Evolutionary conservation across 2,888 invertebrate genomes (phyloP).

Genomic region (Drosophila tripunctata): DNA sequence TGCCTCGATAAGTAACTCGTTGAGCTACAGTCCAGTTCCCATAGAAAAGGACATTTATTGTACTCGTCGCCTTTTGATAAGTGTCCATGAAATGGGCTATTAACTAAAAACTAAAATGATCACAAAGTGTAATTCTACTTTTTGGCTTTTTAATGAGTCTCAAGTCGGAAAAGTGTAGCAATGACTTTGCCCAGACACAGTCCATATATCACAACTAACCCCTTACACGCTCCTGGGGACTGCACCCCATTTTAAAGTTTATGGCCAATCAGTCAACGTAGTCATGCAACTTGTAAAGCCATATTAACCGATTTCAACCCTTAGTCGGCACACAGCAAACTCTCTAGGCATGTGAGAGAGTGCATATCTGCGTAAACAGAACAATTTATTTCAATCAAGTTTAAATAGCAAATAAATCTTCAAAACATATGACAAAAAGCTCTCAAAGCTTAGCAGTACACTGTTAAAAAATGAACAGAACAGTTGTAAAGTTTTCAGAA

Average conservation of each 20-base stretch:
- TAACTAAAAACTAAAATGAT: constrained; percentile 60
- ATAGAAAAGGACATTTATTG: constrained; percentile 49
- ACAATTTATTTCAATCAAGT: constrained; percentile 74
- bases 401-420: constrained; percentile 66
- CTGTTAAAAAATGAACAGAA: too few species aligned
- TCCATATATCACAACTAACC: constrained; percentile 40
- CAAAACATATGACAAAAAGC: constrained; percentile 23
- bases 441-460: constrained; percentile 17
- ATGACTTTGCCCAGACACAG: constrained; percentile 9
- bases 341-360: constrained; percentile 21
- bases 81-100: constrained; percentile 59
- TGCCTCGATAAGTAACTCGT: constrained; percentile 30
- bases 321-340: background rate
- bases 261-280: constrained; percentile 58
- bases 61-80: constrained; percentile 54
- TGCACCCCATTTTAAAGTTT: constrained; percentile 43
- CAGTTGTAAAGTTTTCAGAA: too few species aligned
- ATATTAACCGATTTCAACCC: constrained; percentile 5
- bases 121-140: constrained; percentile 25
- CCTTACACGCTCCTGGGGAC: background rate
- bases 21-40: constrained; percentile 7
- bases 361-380: constrained; percentile 54
- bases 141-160: constrained; percentile 57
- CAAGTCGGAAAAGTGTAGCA: constrained; percentile 10
- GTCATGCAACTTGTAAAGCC: constrained; percentile 26